Evolutionary conservation across 2,113 vertebrate genomes (phyloP).

Genomic region (Syrrhaptes paradoxus): DNA sequence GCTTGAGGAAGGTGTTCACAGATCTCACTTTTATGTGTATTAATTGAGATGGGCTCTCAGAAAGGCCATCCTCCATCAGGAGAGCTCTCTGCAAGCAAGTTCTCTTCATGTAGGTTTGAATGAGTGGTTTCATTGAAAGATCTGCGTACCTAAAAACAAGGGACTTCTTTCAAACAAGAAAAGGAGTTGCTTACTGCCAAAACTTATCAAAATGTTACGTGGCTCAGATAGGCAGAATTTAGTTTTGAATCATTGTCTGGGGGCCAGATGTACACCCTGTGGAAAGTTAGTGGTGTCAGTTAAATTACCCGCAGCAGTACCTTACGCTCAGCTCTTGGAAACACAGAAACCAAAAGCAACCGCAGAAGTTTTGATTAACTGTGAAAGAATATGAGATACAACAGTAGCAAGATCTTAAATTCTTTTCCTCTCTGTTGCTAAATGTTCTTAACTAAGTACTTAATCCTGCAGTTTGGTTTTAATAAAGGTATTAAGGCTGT

Average conservation of each 20-base stretch:
- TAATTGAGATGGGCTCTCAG: neutral
- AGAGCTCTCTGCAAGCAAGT: neutral
- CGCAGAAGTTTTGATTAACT: neutral
- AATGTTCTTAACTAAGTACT: neutral
- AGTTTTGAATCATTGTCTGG: neutral
- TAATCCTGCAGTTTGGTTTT: slow-evolving; percentile 6
- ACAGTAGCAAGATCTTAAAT: neutral
- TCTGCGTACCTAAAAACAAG: neutral
- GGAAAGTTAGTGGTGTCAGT: neutral
- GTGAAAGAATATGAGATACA: neutral
- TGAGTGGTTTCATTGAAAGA: slow-evolving; percentile 32
- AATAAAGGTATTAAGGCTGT: neutral
- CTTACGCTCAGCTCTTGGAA: neutral
- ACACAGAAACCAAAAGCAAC: neutral
- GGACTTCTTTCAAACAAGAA: neutral
- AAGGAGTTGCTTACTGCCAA: neutral
- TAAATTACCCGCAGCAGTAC: neutral
- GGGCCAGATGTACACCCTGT: neutral
- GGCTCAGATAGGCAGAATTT: neutral
- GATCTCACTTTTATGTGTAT: neutral
- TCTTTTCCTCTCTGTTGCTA: neutral
- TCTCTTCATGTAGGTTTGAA: neutral
- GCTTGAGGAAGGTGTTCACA: neutral
- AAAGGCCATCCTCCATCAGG: neutral
- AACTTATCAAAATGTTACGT: neutral